A percentile compares a stretch with the other conserved stretches of the same genome.
Conservation (phyloP, 2,113 vertebrate genomes). For the Bubalus kerabau region DNA sequence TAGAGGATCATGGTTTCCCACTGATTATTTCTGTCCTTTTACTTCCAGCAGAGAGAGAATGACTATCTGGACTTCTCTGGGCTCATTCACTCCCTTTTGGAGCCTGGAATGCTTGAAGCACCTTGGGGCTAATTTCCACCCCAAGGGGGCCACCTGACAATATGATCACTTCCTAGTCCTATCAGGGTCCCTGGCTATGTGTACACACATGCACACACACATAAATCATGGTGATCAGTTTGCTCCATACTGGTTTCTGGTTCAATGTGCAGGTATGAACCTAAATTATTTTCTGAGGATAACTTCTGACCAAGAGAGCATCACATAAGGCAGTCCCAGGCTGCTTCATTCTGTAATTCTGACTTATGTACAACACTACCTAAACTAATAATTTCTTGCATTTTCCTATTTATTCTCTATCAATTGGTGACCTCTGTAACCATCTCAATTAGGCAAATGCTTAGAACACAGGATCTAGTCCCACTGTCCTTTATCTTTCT, state of each 20-base stretch:
- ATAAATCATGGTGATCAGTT: too few species aligned
- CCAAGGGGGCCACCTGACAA: background rate
- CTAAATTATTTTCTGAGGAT: background rate
- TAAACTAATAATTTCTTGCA: background rate
- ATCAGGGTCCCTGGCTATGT: background rate
- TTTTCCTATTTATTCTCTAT: background rate
- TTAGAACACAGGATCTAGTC: background rate
- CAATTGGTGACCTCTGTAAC: background rate
- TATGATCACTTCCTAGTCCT: background rate
- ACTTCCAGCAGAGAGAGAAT: background rate
- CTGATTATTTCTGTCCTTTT: background rate
- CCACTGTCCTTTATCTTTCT: background rate
- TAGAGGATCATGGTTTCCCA: background rate
- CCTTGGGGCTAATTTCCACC: background rate
- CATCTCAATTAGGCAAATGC: background rate
- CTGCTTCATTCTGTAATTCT: background rate
- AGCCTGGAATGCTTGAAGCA: background rate
- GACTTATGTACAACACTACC: background rate
- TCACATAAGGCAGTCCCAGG: background rate
- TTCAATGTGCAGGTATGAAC: fast-evolving
- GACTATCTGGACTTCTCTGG: background rate
- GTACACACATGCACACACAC: fast-evolving
- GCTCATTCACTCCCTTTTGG: background rate
- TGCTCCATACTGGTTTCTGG: background rate
- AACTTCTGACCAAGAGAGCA: fast-evolving